phyloP scores from a whole-genome alignment of 2,113 vertebrate species.

The Chaenocephalus aceratus region DNA sequence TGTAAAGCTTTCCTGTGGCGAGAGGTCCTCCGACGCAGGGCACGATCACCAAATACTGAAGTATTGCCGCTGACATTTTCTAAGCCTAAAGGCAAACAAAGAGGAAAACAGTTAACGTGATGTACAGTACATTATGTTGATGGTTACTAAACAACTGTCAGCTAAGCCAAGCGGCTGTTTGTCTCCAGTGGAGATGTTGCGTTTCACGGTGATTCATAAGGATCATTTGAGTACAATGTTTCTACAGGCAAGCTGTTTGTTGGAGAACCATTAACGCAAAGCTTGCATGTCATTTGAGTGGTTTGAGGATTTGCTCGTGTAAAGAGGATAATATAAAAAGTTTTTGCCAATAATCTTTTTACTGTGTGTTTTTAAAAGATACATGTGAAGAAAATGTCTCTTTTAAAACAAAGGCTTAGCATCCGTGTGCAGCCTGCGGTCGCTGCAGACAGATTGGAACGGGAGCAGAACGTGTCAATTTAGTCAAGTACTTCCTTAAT shows the following conservation, averaged over 20 bases:
- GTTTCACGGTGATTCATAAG: neutral
- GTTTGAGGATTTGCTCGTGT: neutral
- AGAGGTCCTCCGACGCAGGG: slow-evolving; percentile 57
- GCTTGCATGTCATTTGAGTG: neutral
- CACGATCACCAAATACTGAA: slow-evolving; percentile 63
- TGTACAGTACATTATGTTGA: slow-evolving; percentile 32
- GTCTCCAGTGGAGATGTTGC: slow-evolving; percentile 19
- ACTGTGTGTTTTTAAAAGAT: neutral
- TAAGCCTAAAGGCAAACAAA: slow-evolving; percentile 68
- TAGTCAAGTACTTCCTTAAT: slow-evolving; percentile 50
- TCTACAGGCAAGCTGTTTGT: slow-evolving; percentile 7
- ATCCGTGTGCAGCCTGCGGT: neutral
- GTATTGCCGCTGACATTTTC: slow-evolving; percentile 64
- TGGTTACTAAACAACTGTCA: slow-evolving; percentile 46
- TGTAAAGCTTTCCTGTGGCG: slow-evolving; percentile 65
- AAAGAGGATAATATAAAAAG: slow-evolving; percentile 1
- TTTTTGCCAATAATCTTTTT: neutral
- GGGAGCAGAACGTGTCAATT: slow-evolving; percentile 40
- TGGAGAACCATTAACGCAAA: slow-evolving; percentile 1
- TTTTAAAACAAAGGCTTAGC: slow-evolving; percentile 23
- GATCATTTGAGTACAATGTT: neutral
- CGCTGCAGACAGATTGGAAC: neutral
- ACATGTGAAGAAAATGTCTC: neutral
- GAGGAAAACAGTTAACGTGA: slow-evolving; percentile 48
- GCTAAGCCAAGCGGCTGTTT: slow-evolving; percentile 21